A percentile compares a stretch with the other conserved stretches of the same genome.
Evolutionary conservation across 2,113 vertebrate species (phyloP).

Genomic region (Oenanthe melanoleuca): DNA sequence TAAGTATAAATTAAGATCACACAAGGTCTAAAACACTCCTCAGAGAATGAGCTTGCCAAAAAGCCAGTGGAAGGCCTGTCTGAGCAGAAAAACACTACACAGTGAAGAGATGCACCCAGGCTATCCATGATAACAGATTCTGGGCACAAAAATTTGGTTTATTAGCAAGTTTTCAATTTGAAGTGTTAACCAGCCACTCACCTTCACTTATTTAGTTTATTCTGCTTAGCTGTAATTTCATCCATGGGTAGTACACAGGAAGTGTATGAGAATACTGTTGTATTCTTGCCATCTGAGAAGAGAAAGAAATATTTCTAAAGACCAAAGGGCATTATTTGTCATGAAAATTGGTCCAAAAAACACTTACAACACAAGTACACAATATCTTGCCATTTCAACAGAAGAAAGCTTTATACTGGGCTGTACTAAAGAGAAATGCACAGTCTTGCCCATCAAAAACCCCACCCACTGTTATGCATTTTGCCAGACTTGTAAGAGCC

Average conservation of each 20-base stretch:
- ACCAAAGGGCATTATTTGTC: neutral
- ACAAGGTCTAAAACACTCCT: neutral
- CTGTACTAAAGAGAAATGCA: neutral
- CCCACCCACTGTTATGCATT: neutral
- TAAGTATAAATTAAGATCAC: neutral
- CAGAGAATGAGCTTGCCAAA: neutral
- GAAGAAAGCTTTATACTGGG: neutral
- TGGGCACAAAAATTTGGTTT: neutral
- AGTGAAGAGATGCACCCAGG: neutral
- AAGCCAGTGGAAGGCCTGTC: neutral
- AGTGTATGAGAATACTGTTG: neutral
- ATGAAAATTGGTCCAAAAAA: neutral
- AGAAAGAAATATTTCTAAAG: neutral
- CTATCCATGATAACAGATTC: neutral
- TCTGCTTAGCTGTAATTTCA: neutral
- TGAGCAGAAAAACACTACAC: neutral
- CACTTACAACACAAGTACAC: neutral
- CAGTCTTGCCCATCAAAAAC: neutral
- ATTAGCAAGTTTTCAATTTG: neutral
- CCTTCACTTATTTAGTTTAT: neutral
- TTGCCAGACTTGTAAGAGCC: neutral
- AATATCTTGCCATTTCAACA: neutral
- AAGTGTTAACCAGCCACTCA: fast-evolving
- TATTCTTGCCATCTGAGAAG: neutral
- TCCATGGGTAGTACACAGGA: neutral